phyloP scores from a whole-genome alignment of 2,888 invertebrate genomes.

The Agrilus biguttatus region DNA sequence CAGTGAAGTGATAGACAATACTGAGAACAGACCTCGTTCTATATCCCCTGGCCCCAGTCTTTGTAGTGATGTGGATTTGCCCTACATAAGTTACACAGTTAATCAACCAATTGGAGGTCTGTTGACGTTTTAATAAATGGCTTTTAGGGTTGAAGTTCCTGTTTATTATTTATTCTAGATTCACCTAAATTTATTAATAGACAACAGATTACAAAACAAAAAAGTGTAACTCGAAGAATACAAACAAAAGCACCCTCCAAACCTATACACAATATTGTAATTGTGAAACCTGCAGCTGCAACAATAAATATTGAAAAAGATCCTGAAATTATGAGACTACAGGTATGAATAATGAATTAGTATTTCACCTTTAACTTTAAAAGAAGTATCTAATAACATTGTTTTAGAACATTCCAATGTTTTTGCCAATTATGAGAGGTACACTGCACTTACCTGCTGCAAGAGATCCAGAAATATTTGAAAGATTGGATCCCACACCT shows the following conservation, averaged over 20 bases:
- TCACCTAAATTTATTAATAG: constrained; percentile 67
- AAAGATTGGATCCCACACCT: constrained; percentile 50
- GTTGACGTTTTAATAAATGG: constrained; percentile 1
- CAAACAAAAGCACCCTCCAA: constrained; percentile 33
- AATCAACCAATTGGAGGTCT: constrained; percentile 75
- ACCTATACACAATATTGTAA: constrained; percentile 60
- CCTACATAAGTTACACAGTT: constrained; percentile 82
- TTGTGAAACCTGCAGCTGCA: constrained; percentile 58
- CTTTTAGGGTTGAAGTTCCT: not conserved
- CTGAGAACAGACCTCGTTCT: constrained; percentile 46
- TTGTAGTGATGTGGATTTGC: constrained; percentile 77
- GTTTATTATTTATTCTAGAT: constrained; percentile 35
- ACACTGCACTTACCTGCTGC: constrained; percentile 73
- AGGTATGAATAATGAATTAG: constrained; percentile 29
- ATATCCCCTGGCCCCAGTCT: constrained; percentile 79
- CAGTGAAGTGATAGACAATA: constrained; percentile 15
- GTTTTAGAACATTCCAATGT: constrained; percentile 68
- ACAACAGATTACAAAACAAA: constrained; percentile 23
- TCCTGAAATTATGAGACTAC: constrained; percentile 55
- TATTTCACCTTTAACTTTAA: not conserved
- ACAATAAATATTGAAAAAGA: constrained; percentile 54
- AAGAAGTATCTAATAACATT: not conserved
- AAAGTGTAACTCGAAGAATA: constrained; percentile 21
- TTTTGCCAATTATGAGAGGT: constrained; percentile 83
- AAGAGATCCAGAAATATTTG: constrained; percentile 75